phyloP scores from a whole-genome alignment of 1,140 invertebrate species.

The Philaenus spumarius region DNA sequence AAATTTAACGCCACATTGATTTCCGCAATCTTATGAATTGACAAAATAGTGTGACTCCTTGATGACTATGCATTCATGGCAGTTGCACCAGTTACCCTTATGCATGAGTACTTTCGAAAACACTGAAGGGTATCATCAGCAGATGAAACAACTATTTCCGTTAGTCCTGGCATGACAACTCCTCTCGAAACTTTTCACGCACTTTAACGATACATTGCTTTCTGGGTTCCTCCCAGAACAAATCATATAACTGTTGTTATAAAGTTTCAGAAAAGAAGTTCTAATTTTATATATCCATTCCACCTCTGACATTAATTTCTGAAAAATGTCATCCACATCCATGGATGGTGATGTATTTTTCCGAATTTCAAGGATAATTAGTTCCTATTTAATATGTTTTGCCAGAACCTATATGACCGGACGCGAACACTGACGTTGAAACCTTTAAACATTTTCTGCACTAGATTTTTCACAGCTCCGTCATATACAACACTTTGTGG shows the following conservation, averaged over 20 bases:
- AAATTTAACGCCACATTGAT: no score
- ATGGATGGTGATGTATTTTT: conserved; percentile 87
- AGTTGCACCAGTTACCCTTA: no score
- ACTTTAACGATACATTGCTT: no score
- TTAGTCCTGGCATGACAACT: conserved; percentile 57
- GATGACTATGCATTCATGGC: no score
- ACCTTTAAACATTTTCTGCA: no score
- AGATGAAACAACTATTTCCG: conserved; percentile 80
- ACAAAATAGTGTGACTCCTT: no score
- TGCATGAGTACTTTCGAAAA: no score
- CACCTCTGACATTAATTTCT: conserved; percentile 76
- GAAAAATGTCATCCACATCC: conserved; percentile 94
- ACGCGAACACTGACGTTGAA: conserved; percentile 95
- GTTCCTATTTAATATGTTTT: conserved; percentile 96
- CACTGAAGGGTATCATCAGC: no score
- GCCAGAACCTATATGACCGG: conserved; percentile 95
- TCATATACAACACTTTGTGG: no score
- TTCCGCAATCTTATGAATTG: no score
- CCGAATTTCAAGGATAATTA: conserved; percentile 15
- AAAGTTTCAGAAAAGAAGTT: conserved; percentile 91
- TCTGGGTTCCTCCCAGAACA: no score
- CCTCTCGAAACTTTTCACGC: conserved; percentile 70
- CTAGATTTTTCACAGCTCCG: no score
- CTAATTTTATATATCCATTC: conserved; percentile 88
- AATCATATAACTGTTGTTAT: conserved; percentile 87